Conservation (phyloP, 2,888 invertebrate genomes). For the Eudasyphora cyanicolor region DNA sequence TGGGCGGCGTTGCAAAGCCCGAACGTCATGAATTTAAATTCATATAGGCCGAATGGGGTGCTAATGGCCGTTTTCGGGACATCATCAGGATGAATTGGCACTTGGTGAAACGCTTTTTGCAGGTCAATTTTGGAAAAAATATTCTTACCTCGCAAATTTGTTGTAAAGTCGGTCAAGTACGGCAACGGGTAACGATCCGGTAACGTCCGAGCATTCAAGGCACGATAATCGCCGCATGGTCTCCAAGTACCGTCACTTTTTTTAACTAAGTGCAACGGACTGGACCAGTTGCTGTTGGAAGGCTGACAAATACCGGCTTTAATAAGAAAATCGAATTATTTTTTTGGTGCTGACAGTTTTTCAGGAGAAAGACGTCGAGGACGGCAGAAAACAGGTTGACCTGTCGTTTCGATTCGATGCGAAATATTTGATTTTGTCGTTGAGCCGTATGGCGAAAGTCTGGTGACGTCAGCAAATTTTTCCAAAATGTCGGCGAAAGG, state of each 20-base stretch:
- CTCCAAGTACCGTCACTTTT: too few species aligned
- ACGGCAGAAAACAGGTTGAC: conserved; percentile 64
- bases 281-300: conserved; percentile 29
- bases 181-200: conserved; percentile 34
- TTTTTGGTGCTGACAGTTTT: conserved; percentile 56
- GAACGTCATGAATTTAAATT: too few species aligned
- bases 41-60: too few species aligned
- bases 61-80: too few species aligned
- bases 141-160: conserved; percentile 27
- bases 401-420: conserved; percentile 38
- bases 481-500: conserved; percentile 9
- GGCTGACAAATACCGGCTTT: conserved; percentile 49
- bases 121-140: conserved; percentile 49
- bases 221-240: conserved; percentile 48
- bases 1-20: too few species aligned
- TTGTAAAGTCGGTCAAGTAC: conserved; percentile 25
- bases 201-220: conserved; percentile 30
- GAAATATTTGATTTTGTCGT: conserved; percentile 13
- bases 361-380: too few species aligned
- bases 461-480: conserved; percentile 5
- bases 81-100: too few species aligned
- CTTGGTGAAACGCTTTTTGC: too few species aligned
- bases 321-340: conserved; percentile 35
- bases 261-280: too few species aligned
- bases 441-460: conserved; percentile 2